Percentiles rank a stretch among this genome's conserved stretches.
Evolutionary conservation across 35 echinoderm and acorn worm species (phyloP).

Genomic region (Apostichopus californicus): DNA sequence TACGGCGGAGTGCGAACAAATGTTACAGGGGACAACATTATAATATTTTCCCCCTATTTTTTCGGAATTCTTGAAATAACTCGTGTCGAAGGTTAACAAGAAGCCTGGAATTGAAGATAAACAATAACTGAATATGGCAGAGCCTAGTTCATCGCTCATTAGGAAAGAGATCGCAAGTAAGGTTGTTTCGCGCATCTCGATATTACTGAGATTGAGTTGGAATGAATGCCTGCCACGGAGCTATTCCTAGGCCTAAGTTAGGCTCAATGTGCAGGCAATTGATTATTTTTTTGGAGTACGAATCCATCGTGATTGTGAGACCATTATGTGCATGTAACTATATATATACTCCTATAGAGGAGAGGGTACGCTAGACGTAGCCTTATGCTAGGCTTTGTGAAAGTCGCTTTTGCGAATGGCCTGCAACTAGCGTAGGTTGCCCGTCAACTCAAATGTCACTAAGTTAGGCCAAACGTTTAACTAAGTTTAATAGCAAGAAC

Average conservation of each 20-base stretch:
- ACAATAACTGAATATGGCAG: conserved; percentile 21
- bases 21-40: not conserved
- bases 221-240: not conserved
- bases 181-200: conserved; percentile 23
- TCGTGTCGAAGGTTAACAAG: not conserved
- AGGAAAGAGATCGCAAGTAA: conserved; percentile 27
- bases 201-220: not conserved
- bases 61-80: not conserved
- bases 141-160: conserved; percentile 19
- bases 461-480: too few relatives aligned
- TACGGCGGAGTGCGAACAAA: too few relatives aligned
- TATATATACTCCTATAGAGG: too few relatives aligned
- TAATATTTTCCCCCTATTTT: conserved; percentile 1
- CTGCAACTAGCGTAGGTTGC: too few relatives aligned
- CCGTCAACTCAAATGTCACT: too few relatives aligned
- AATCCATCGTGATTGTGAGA: too few relatives aligned
- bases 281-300: too few relatives aligned
- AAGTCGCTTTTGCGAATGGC: not conserved
- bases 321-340: too few relatives aligned
- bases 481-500: too few relatives aligned
- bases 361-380: not conserved
- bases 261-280: too few relatives aligned
- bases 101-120: not conserved
- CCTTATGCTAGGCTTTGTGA: not conserved
- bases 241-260: not conserved